phyloP scores from a whole-genome alignment of 2,797 vertebrate genomes.

The Neosilurus mollespiculum region DNA sequence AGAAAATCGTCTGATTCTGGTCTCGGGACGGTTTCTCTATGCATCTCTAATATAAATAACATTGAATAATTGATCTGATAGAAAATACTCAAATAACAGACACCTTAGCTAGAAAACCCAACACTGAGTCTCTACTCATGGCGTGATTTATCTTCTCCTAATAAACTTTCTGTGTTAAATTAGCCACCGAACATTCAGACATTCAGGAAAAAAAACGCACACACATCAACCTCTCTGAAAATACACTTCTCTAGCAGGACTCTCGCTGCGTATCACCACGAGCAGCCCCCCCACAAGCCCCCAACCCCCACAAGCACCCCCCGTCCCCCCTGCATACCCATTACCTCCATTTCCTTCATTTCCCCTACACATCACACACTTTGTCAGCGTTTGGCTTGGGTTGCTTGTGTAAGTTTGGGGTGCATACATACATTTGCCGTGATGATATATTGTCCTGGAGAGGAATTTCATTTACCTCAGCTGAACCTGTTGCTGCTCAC shows the following conservation, averaged over 20 bases:
- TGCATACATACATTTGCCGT: constrained; percentile 90
- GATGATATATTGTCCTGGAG: constrained; percentile 99
- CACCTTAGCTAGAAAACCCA: neutral
- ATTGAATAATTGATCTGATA: neutral
- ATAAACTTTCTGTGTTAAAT: constrained; percentile 74
- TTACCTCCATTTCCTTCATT: constrained; percentile 73
- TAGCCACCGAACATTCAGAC: constrained; percentile 58
- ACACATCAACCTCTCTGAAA: constrained; percentile 80
- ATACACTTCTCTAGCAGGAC: constrained; percentile 82
- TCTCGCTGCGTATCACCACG: constrained; percentile 65
- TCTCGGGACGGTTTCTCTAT: too few species aligned
- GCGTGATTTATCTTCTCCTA: constrained; percentile 50
- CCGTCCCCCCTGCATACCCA: neutral
- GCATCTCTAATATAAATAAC: too few species aligned
- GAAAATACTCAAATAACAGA: neutral
- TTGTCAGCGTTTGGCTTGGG: constrained; percentile 79
- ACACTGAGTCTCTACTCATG: neutral
- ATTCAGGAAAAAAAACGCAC: constrained; percentile 65
- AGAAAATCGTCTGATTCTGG: too few species aligned
- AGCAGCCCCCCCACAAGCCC: neutral
- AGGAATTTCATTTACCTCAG: constrained; percentile 99
- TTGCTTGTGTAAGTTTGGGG: constrained; percentile 87
- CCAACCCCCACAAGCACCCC: too few species aligned
- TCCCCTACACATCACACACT: constrained; percentile 85
- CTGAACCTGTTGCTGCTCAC: constrained; percentile 99